Base-by-base conservation (phyloP, 2,113 vertebrate genomes). In the Pitta sordida region DNA sequence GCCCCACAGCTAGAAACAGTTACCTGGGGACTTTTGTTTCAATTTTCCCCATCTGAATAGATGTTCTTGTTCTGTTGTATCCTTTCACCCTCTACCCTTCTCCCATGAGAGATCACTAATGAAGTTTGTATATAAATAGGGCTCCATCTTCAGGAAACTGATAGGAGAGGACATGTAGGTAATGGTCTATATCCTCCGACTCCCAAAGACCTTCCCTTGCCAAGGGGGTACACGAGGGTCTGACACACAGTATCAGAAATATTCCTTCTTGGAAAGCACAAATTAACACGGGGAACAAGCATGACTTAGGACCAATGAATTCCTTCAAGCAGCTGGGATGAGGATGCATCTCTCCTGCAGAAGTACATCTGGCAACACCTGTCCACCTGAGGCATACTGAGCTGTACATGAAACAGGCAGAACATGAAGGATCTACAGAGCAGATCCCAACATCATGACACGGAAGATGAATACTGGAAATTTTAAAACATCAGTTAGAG, bases 91-190 rank as follows among this genome's bases (percentile, higher is more conserved):
- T 18, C 43, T 24, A 78, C 43, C 55, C 63, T 84, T 59, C 49
- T 91, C 48, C 37, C 85, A 58, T 0, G 10, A 82, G 53, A 27
- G 27, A 36, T 81, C 23, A 52, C 48, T 39, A 59, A 16, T 19
- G 36, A 39, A 52, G 23, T 58, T 52, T 81, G 52, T 24, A 83
- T 68, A 80, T 64, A 91, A 93, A 84, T 0, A 91, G 52, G 81
- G 89, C 83, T 95, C 87, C 90, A 92, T 64, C 90, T 87, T 92
- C 90, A 89, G 87, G 84, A 78, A 93, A 41, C 1, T 73, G 63
- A 53, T 1, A 71, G 55, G 63, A 78, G 77, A 77, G 23, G 71
- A 58, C 0, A 2, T 30, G 9, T 8, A 91, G 39, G 36, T 63
- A 51, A 67, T 1, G 1, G 16, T 48, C 29, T 43, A 4, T 9